Evolutionary conservation across 2,113 vertebrate genomes (phyloP), one percentile per base, ranked within the genome.

Genomic region (Calidris pugnax): DNA sequence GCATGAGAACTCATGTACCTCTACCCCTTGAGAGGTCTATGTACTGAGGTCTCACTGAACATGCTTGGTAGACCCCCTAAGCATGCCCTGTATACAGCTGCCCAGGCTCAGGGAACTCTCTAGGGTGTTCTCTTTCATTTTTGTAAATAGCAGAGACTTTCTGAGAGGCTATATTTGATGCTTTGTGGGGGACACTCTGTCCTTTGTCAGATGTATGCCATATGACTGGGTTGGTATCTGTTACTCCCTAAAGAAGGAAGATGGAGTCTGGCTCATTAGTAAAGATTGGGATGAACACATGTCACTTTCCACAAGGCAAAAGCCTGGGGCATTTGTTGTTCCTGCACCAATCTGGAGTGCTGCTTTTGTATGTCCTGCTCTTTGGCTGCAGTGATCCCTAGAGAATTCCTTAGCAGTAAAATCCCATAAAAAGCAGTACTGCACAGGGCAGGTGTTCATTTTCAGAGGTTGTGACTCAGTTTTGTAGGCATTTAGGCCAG

Each of bases 301-400:
- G 77, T 81, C 69, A 68, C 48, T 89, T 92, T 74, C 30, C 9
- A 30, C 51, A 45, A 64, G 51, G 85, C 59, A 81, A 14, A 90
- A 79, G 33, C 76, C 56, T 64, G 30, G 57, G 88, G 69, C 71
- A 39, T 90, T 89, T 89, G 33, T 90, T 95, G 68, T 90, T 88
- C 86, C 66, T 23, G 6, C 33, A 18, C 24, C 73, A 84, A 7
- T 92, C 64, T 97, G 90, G 68, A 82, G 39, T 60, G 33, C 80
- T 93, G 68, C 45, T 79, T 96, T 89, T 86, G 11, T 92, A 19
- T 68, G 53, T 87, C 86, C 41, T 90, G 62, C 75, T 79, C 53
- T 91, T 97, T 75, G 74, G 32, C 62, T 87, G 18, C 27, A 87
- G 23, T 62, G 32, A 68, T 76, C 86, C n/a, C n/a, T 28, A 24